phyloP scores from a whole-genome alignment of 2,888 invertebrate genomes.

The Rhagonycha fulva region DNA sequence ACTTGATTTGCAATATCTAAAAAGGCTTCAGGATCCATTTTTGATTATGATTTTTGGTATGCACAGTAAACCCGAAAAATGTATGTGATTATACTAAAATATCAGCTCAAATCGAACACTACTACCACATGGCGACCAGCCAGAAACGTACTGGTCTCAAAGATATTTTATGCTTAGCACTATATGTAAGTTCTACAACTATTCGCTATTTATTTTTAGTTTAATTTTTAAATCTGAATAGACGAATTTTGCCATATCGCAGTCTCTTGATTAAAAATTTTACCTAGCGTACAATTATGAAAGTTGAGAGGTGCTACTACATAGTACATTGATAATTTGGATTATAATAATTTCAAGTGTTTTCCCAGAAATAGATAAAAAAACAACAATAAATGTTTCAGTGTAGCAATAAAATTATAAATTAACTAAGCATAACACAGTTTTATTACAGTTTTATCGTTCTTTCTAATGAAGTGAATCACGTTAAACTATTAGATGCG shows the following conservation, averaged over 20 bases:
- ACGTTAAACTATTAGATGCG: too few relatives aligned
- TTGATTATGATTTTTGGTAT: constrained; percentile 25
- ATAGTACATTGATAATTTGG: neutral
- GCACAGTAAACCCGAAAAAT: constrained; percentile 19
- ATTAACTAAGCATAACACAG: neutral
- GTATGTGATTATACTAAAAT: constrained; percentile 25
- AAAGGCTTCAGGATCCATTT: constrained; percentile 95
- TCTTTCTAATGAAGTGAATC: too few relatives aligned
- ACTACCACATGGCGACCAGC: constrained; percentile 25
- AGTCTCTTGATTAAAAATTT: neutral
- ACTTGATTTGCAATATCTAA: constrained; percentile 98
- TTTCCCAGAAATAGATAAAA: neutral
- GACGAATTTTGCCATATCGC: neutral
- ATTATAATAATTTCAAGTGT: neutral
- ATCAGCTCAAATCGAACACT: constrained; percentile 24
- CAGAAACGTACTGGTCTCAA: constrained; percentile 26
- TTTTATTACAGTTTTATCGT: neutral
- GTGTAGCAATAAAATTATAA: neutral
- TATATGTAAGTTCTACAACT: constrained; percentile 17
- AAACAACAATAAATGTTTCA: neutral
- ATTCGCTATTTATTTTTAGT: constrained; percentile 28
- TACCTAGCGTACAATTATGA: neutral
- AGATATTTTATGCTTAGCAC: constrained; percentile 24
- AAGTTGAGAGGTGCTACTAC: neutral
- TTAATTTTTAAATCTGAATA: constrained; percentile 9